Base-by-base conservation (phyloP, 2,113 vertebrate species). In the Ochotona curzoniae region DNA sequence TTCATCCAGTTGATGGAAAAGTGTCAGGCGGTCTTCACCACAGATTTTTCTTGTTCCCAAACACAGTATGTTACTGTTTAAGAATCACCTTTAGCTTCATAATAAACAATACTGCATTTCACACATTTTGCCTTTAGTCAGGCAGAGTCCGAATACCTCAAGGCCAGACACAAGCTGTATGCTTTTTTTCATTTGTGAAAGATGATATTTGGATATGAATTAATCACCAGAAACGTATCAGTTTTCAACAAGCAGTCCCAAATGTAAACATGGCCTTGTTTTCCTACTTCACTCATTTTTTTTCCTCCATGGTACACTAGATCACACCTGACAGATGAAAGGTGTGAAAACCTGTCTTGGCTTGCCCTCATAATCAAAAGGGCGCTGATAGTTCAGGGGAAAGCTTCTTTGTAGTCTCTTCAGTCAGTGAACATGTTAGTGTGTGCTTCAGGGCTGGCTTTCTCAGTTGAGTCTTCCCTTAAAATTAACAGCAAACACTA, bases 401-500 rank as follows among this genome's bases (percentile, higher is more conserved):
- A 94, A 83, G 10, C 6, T 96, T 90, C 78, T 78, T 84, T 76
- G 25, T 11, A 64, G 35, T 86, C 18, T 49, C 70, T 93, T 47
- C 12, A 67, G 60, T 32, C 64, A 79, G 25, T 66, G 14, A 78
- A 35, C 21, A 76, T 70, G 85, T 95, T 70, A 49, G 18, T 74
- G 21, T 81, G 35, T 81, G 35, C 73, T 70, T 85, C 83, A 90
- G 26, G 57, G 49, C 61, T 83, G 21, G 25, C 21, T 94, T 94
- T 94, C 63, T 93, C 51, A 64, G 35, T 83, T 79, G 54, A 90
- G 11, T 71, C 25, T 75, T 7, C 32, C 63, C 57, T 88, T 94
- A 87, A 95, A 96, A 93, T 87, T 76, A 89, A 91, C 89, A 83
- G 26, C 87, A 87, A 95, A 94, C 15, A 88, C 30, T 89, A 6